Evolutionary conservation across 2,888 invertebrate genomes (phyloP), one percentile per base, ranked within the genome.

Genomic region (Thumatha senex): DNA sequence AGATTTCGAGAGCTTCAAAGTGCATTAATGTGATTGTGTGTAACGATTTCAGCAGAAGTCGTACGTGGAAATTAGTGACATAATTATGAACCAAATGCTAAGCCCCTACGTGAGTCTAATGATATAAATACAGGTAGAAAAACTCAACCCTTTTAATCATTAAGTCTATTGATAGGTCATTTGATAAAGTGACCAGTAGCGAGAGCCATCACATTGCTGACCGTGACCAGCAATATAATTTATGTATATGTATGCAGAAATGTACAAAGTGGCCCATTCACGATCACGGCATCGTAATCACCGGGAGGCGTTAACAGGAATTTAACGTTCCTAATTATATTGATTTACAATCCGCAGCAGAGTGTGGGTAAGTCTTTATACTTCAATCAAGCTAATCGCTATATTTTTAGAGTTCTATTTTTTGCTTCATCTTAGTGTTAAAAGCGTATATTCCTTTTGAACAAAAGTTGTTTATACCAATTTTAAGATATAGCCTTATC

Each of bases 291-390:
- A 48, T 60, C 70, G 70, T 67, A 69, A 71, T 69, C 54, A 60
- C 58, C 48, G 54, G 57, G 71, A 76, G 69, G 77, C 70, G 77
- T 74, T 70, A 76, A 74, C 72, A 67, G 67, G 66, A 67, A 65
- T 68, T 66, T 71, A 60, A 65, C 68, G 59, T 67, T 51, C 67
- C 68, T 74, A 74, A 78, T 77, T 78, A 72, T 72, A 78, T 73
- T 74, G 70, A 77, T 74, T 78, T 78, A 76, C 72, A 72, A 67
- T 48, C 60, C 61, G 59, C 65, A 68, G 60, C 64, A 68, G 60
- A 64, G 54, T 40, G 44, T 29, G 48, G 43, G 42, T 44, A 40
- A 51, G 51, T 48, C 52, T 56, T 48, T 18, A 34, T 40, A 40
- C 39, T 44, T 45, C 42, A 24, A 34, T 42, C 46, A 43, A 31